Percentiles rank a stretch among this genome's conserved stretches.
Conservation (phyloP, 53 echinoderm and acorn worm species). For the Crossaster papposus region DNA sequence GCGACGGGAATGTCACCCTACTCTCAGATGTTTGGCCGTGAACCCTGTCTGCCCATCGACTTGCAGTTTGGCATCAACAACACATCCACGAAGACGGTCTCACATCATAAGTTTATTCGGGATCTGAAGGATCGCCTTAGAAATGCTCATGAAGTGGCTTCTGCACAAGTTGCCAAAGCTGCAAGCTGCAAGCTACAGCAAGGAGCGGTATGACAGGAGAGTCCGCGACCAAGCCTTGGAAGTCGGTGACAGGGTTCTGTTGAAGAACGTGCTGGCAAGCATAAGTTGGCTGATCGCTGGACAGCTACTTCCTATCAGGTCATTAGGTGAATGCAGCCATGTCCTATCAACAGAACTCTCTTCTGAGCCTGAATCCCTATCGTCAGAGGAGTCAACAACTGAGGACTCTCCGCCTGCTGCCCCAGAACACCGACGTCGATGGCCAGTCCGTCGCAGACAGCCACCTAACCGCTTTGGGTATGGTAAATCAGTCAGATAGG, state of each 20-base stretch:
- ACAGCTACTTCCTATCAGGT: conserved; percentile 14
- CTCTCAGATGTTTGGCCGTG: conserved; percentile 71
- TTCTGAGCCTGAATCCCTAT: too few relatives aligned
- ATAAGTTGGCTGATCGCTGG: conserved; percentile 65
- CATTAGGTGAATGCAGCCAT: not conserved
- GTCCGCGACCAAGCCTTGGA: conserved; percentile 33
- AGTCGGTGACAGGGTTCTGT: conserved; percentile 46
- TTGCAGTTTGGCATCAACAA: conserved; percentile 61
- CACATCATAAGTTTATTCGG: conserved; percentile 53
- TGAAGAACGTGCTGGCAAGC: conserved; percentile 53
- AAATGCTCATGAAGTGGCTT: conserved; percentile 53
- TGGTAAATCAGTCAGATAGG: too few relatives aligned
- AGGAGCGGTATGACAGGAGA: too few relatives aligned
- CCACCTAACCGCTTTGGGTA: too few relatives aligned
- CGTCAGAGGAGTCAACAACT: too few relatives aligned
- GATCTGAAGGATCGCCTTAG: conserved; percentile 33
- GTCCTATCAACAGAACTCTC: too few relatives aligned
- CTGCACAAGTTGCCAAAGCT: conserved; percentile 32
- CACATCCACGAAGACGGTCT: not conserved
- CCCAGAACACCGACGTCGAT: too few relatives aligned
- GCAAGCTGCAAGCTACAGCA: too few relatives aligned
- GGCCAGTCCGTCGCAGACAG: too few relatives aligned
- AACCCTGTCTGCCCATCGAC: conserved; percentile 66
- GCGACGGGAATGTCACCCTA: conserved; percentile 72
- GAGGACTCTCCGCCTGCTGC: too few relatives aligned